Percentiles rank a stretch among this genome's conserved stretches.
phyloP scores from a whole-genome alignment of 2,797 vertebrate species.

The Podarcis siculus region DNA sequence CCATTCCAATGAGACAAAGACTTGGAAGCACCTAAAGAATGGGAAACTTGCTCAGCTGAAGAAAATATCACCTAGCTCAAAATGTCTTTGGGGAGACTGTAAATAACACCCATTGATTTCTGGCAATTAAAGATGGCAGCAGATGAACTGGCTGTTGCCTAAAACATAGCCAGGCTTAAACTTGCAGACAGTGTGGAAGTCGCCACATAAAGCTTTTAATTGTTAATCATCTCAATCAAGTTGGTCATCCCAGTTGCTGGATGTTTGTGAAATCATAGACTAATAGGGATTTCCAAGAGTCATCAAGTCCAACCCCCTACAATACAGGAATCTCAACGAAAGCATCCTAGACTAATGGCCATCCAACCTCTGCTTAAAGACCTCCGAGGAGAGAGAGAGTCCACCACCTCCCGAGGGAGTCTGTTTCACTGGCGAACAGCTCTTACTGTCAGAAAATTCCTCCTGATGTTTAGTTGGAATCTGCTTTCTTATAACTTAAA shows the following conservation, averaged over 20 bases:
- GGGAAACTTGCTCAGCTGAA: slow-evolving; percentile 25
- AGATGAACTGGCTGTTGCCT: slow-evolving; percentile 46
- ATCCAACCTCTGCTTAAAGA: too few species aligned
- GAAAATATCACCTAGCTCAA: slow-evolving; percentile 42
- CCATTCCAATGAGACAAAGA: neutral
- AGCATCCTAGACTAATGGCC: too few species aligned
- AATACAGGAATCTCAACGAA: too few species aligned
- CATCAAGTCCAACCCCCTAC: too few species aligned
- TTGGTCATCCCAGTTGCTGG: slow-evolving; percentile 22
- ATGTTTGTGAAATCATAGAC: neutral
- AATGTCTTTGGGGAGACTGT: neutral
- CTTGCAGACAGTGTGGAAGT: neutral
- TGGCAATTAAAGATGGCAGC: slow-evolving; percentile 50
- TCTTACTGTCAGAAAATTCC: too few species aligned
- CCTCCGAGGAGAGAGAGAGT: too few species aligned
- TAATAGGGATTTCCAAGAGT: too few species aligned
- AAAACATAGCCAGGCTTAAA: slow-evolving; percentile 9
- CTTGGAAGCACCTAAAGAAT: neutral
- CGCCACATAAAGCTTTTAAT: neutral
- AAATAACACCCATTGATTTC: slow-evolving; percentile 26
- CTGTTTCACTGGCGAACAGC: too few species aligned
- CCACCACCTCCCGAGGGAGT: too few species aligned
- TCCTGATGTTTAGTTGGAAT: too few species aligned
- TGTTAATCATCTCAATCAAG: slow-evolving; percentile 34
- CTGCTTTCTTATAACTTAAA: too few species aligned